A percentile compares a stretch with the other conserved stretches of the same genome.
Evolutionary conservation across 2,113 vertebrate species (phyloP).

Genomic region (Notarius quadriscutis): DNA sequence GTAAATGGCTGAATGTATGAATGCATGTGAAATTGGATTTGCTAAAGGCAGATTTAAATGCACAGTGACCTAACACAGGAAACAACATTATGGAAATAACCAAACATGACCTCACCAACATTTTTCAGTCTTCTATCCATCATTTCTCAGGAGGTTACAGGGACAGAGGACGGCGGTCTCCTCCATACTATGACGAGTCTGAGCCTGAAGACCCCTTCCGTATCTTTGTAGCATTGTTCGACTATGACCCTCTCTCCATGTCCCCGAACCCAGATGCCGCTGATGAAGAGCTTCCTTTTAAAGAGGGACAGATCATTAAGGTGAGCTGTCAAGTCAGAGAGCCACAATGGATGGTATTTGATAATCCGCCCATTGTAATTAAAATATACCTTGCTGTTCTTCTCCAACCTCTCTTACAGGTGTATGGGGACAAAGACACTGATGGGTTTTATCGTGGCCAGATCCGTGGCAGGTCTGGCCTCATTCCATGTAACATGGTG

Average conservation of each 20-base stretch:
- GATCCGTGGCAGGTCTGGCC: conserved; percentile 83
- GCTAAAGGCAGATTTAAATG: background rate
- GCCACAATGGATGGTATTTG: background rate
- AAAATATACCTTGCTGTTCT: background rate
- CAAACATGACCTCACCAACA: background rate
- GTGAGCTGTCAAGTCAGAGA: conserved; percentile 61
- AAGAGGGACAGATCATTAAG: conserved; percentile 95
- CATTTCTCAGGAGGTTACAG: conserved; percentile 78
- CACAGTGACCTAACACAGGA: background rate
- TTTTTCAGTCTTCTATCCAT: conserved; percentile 21
- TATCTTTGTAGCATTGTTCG: conserved; percentile 94
- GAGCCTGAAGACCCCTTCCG: conserved; percentile 85
- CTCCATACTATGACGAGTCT: conserved; percentile 86
- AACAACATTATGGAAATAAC: background rate
- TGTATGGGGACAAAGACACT: conserved; percentile 92
- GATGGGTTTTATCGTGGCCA: conserved; percentile 95
- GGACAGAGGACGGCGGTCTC: conserved; percentile 79
- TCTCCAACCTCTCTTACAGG: conserved; percentile 65
- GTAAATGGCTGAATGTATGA: conserved; percentile 17
- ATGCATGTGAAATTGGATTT: background rate
- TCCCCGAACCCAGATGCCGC: conserved; percentile 94
- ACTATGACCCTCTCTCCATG: conserved; percentile 95
- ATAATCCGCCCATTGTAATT: background rate
- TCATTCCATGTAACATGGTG: conserved; percentile 97
- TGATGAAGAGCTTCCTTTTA: conserved; percentile 93